Evolutionary conservation across 2,113 vertebrate genomes (phyloP).

Genomic region (Tachycineta bicolor): DNA sequence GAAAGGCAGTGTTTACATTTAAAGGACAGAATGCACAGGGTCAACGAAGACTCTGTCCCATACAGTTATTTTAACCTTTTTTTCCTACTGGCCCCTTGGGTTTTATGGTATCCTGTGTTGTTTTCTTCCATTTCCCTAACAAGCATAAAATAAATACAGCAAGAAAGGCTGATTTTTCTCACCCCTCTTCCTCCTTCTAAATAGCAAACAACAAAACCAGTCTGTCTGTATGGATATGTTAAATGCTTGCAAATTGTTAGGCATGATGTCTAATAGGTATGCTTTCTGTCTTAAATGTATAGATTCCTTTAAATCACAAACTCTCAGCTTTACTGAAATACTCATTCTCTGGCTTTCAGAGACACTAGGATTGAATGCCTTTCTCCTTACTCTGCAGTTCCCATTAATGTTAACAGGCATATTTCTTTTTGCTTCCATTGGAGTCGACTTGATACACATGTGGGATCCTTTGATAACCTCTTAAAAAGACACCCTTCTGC

Average conservation of each 20-base stretch:
- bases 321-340: neutral
- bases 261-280: neutral
- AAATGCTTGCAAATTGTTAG: neutral
- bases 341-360: neutral
- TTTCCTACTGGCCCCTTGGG: neutral
- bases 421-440: neutral
- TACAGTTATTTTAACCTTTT: neutral
- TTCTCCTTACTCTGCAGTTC: neutral
- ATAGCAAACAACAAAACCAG: neutral
- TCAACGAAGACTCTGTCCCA: neutral
- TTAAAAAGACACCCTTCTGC: slow-evolving; percentile 38
- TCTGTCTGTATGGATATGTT: neutral
- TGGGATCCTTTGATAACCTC: slow-evolving; percentile 53
- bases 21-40: neutral
- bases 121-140: neutral
- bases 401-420: neutral
- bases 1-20: neutral
- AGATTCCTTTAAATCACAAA: neutral
- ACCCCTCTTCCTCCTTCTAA: neutral
- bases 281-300: neutral
- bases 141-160: neutral
- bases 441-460: neutral
- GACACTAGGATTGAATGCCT: neutral
- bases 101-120: neutral
- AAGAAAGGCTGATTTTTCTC: neutral